Evolutionary conservation across 2,113 vertebrate species (phyloP).

Genomic region (Archilochus colubris): DNA sequence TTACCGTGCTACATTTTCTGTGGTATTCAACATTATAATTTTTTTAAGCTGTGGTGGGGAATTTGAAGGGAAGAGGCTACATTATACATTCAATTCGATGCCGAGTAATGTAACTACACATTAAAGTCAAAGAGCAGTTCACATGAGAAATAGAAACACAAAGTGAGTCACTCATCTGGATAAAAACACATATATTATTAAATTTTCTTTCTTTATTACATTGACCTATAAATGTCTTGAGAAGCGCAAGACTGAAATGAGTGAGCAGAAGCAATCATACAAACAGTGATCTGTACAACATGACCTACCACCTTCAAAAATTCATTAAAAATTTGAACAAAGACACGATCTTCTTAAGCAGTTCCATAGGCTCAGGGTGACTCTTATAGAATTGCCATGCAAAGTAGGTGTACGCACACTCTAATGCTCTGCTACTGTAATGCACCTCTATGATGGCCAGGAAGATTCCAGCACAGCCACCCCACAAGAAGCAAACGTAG

Average conservation of each 20-base stretch:
- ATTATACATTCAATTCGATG: conserved; percentile 55
- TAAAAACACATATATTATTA: conserved; percentile 68
- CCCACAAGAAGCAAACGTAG: neutral
- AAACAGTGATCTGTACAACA: neutral
- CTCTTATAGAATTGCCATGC: neutral
- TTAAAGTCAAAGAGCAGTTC: conserved; percentile 63
- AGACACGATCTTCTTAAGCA: neutral
- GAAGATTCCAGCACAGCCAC: neutral
- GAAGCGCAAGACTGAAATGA: conserved; percentile 59
- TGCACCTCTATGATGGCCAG: neutral
- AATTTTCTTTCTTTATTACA: conserved; percentile 68
- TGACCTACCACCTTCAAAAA: conserved; percentile 51
- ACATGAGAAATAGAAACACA: conserved; percentile 61
- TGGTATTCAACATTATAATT: conserved; percentile 29
- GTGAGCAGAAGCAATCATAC: conserved; percentile 41
- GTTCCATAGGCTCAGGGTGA: neutral
- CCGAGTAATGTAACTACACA: conserved; percentile 53
- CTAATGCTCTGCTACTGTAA: neutral
- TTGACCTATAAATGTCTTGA: conserved; percentile 57
- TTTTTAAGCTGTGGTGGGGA: conserved; percentile 48
- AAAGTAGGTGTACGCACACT: neutral
- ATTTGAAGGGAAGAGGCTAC: conserved; percentile 44
- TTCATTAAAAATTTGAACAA: conserved; percentile 57
- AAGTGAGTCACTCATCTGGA: conserved; percentile 64
- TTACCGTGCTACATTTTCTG: conserved; percentile 21